Evolutionary conservation across 2,113 vertebrate species (phyloP).

Genomic region (Scopus umbretta): DNA sequence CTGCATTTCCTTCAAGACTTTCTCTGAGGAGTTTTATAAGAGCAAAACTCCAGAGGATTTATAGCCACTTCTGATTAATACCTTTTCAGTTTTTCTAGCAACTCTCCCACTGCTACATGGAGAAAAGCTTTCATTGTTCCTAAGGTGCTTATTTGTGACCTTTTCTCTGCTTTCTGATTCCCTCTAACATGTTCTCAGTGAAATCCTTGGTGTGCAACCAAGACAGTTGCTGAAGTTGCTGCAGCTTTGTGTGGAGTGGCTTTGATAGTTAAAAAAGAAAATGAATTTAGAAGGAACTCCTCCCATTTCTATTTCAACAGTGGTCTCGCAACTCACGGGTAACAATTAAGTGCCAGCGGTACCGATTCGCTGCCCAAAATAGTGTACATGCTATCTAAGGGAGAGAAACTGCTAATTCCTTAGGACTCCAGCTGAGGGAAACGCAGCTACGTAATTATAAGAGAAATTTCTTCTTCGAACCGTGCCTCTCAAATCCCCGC

Average conservation of each 20-base stretch:
- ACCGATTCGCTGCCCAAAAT: not conserved
- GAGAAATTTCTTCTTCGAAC: not conserved
- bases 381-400: not conserved
- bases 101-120: conserved; percentile 80
- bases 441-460: not conserved
- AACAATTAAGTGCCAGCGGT: not conserved
- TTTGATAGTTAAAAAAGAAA: conserved; percentile 67
- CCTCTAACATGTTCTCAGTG: conserved; percentile 73
- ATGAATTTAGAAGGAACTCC: conserved; percentile 31
- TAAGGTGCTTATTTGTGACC: conserved; percentile 81
- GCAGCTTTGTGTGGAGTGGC: conserved; percentile 57
- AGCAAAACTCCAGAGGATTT: conserved; percentile 86
- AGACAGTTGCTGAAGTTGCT: conserved; percentile 71
- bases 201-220: conserved; percentile 78
- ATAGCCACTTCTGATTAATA: conserved; percentile 89
- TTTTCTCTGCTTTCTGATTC: conserved; percentile 80
- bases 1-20: conserved; percentile 87
- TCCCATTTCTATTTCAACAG: conserved; percentile 38
- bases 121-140: conserved; percentile 83
- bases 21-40: conserved; percentile 86
- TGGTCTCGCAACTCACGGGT: not conserved
- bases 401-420: not conserved
- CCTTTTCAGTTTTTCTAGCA: conserved; percentile 81
- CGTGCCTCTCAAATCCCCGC: not conserved
- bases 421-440: not conserved